Percentiles rank a stretch among this genome's conserved stretches.
Conservation (phyloP, 1,140 invertebrate genomes). For the Heliconius hermathena region DNA sequence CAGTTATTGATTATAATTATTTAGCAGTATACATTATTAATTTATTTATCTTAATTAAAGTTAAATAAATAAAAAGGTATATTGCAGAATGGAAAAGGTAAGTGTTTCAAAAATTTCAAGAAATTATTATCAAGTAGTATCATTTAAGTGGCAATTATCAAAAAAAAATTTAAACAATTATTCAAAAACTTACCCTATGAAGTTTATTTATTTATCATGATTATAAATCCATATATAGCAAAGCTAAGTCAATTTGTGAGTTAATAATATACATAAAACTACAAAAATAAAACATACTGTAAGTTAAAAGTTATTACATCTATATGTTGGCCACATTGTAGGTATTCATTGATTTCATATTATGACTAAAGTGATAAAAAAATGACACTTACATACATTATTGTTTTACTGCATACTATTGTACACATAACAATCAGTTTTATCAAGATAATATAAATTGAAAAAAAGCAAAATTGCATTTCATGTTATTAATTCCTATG, state of each 20-base stretch:
- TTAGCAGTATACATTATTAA: background rate
- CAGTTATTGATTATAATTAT: background rate
- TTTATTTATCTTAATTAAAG: background rate
- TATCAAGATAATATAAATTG: background rate
- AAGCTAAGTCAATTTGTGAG: conserved; percentile 4
- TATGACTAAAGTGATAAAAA: background rate
- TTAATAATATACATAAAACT: conserved; percentile 16
- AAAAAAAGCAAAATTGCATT: background rate
- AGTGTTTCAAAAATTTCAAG: background rate
- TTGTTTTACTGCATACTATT: background rate
- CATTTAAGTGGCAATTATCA: background rate
- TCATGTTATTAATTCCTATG: background rate
- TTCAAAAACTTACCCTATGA: background rate
- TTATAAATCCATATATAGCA: conserved; percentile 16
- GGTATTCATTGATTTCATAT: conserved; percentile 33
- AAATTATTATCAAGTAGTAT: background rate
- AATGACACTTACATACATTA: background rate
- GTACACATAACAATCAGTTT: background rate
- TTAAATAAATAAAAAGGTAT: too few relatives aligned
- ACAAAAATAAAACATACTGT: background rate
- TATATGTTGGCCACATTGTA: conserved; percentile 39
- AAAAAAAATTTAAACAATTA: background rate
- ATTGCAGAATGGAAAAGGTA: background rate
- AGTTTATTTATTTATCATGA: background rate
- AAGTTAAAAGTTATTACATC: conserved; percentile 31